Conservation (phyloP, 1,140 invertebrate genomes). For the Drosophila mauritiana region DNA sequence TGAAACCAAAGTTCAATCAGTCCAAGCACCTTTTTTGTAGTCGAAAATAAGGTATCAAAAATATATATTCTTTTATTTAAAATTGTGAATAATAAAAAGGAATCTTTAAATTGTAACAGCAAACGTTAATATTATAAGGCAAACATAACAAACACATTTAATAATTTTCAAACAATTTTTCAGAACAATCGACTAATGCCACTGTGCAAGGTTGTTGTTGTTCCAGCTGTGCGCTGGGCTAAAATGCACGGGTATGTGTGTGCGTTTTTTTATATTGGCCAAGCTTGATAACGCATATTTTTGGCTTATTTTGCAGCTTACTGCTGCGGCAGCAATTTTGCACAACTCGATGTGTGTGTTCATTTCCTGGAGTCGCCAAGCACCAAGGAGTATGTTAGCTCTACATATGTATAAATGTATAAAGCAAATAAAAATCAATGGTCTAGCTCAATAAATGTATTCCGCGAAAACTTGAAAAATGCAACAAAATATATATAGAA, state of each 20-base stretch:
- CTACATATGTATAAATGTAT: background rate
- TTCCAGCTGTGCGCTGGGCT: conserved; percentile 39
- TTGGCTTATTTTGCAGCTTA: conserved; percentile 81
- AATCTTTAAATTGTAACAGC: too few species aligned
- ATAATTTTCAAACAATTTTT: too few species aligned
- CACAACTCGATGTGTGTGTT: conserved; percentile 22
- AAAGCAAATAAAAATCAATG: background rate
- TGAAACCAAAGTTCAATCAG: too few species aligned
- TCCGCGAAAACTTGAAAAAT: background rate
- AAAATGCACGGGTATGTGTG: conserved; percentile 24
- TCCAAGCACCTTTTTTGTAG: too few species aligned
- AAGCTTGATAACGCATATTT: conserved; percentile 79
- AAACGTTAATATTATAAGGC: too few species aligned
- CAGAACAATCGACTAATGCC: background rate
- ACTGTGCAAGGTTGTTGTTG: conserved; percentile 47
- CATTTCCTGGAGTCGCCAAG: background rate
- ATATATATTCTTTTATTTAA: too few species aligned
- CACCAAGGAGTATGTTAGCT: background rate
- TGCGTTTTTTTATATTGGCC: conserved; percentile 70
- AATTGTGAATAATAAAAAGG: too few species aligned
- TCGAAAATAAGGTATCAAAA: too few species aligned
- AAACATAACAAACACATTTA: too few species aligned
- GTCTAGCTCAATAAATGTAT: background rate
- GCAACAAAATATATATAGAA: background rate
- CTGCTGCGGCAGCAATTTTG: conserved; percentile 78